These are phyloP conservation scores for Lipophrys pholis DNA, from an alignment of 2,113 vertebrate genomes.

Conservation along the genomic window DNA sequence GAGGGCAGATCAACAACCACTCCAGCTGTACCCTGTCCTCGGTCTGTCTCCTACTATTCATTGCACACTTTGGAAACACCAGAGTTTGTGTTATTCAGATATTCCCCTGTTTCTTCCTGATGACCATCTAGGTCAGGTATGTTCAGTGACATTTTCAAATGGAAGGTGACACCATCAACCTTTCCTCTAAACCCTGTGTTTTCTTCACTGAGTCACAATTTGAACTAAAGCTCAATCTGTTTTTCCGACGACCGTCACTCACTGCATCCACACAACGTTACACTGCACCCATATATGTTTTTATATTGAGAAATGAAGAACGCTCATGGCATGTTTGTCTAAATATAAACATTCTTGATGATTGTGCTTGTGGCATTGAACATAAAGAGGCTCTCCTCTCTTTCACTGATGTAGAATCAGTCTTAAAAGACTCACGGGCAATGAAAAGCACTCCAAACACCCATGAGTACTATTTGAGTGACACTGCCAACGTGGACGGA, in stretches of 20 bases:
- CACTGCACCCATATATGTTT: no score
- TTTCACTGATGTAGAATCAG: slow-evolving; percentile 22
- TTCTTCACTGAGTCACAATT: no score
- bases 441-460: slow-evolving; percentile 39
- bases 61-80: background rate
- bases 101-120: background rate
- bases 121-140: background rate
- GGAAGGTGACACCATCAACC: background rate
- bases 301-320: no score
- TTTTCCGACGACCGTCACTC: no score
- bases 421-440: slow-evolving; percentile 40
- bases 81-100: background rate
- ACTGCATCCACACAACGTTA: no score
- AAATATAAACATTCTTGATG: background rate
- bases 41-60: background rate
- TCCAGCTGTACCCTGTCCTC: no score
- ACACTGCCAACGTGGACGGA: background rate
- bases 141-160: background rate
- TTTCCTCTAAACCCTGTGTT: no score
- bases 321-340: no score
- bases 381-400: slow-evolving; percentile 6
- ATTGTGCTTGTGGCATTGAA: background rate
- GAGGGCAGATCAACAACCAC: no score
- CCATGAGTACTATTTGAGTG: slow-evolving; percentile 20
- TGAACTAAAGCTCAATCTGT: no score